Base-by-base conservation (phyloP, 2,888 invertebrate species). In the Sepiola atlantica region DNA sequence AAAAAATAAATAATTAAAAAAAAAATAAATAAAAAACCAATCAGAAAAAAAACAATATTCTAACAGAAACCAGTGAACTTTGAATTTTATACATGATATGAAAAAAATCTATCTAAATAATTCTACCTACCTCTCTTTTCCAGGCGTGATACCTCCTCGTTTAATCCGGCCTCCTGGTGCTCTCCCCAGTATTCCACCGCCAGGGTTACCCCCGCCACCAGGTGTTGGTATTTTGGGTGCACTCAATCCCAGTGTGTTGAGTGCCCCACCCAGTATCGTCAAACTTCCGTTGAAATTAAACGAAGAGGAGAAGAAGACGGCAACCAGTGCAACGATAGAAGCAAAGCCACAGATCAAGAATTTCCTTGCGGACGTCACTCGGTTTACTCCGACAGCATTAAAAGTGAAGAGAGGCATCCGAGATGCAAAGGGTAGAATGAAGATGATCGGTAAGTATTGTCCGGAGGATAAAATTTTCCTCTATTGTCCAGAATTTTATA, bases 301-400 rank as follows among this genome's bases (percentile, higher is more conserved):
- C 90, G 96, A 96, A 54, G 96, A 96, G 16, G 96, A 96, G 55
- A 96, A 97, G 95, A 96, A 97, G 94, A 54, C 92, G 24, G 92
- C 28, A 28, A 96, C 96, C 57, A 96, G 96, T 91, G 98, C 98
- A 35, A 99, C 99, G 0, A 99, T 99, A 95, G 98, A 99, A 96
- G 99, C 99, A 0, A 99, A 99, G 97, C 99, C 99, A 0, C 99
- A 99, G 98, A 99, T 99, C 95, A 98, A 97, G 95, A 97, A 97
- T 95, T 95, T 97, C 94, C 96, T 97, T 94, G 97, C 97, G 57
- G 99, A 99, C 97, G 99, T 99, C 0, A 99, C 99, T 0, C 98
- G 99, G 94, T 99, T 99, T 97, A 98, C 99, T 93, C 99, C 99
- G 0, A 99, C 99, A 0, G 98, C 99, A 0, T 97, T 99, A 94